Percentiles rank a stretch among this genome's conserved stretches.
phyloP scores from a whole-genome alignment of 2,888 invertebrate species.

The Autographa gamma region DNA sequence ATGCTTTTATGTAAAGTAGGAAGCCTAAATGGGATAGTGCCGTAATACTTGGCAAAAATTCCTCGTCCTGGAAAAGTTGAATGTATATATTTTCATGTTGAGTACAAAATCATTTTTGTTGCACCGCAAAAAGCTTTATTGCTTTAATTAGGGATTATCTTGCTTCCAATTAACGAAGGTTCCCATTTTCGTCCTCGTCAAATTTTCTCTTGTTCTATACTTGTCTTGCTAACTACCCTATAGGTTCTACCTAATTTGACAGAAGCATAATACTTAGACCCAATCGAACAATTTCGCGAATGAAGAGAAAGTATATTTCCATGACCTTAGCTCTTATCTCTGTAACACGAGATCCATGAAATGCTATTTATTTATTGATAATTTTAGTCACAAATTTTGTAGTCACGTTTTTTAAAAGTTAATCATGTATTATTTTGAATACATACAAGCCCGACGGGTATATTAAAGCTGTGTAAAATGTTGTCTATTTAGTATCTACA shows the following conservation, averaged over 20 bases:
- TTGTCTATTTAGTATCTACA: neutral
- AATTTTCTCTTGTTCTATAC: neutral
- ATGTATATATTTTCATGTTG: constrained; percentile 25
- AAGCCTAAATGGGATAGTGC: constrained; percentile 33
- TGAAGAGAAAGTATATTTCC: neutral
- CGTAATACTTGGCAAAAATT: constrained; percentile 47
- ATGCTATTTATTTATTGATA: too few species aligned
- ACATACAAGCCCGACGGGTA: neutral
- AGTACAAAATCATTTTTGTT: constrained; percentile 32
- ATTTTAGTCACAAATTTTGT: too few species aligned
- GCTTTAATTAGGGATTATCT: neutral
- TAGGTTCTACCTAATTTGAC: neutral
- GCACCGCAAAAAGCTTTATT: neutral
- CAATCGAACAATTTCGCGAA: neutral
- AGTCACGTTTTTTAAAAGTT: too few species aligned
- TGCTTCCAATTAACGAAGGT: neutral
- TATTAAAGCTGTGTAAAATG: neutral
- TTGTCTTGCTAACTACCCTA: too few species aligned
- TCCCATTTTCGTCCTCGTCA: neutral
- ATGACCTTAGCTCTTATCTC: too few species aligned
- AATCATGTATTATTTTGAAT: neutral
- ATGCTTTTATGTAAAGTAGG: constrained; percentile 53
- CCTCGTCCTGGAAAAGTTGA: constrained; percentile 45
- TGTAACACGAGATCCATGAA: too few species aligned
- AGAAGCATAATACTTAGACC: neutral